A percentile compares a stretch with the other conserved stretches of the same genome.
These are phyloP conservation scores for Sinocyclocheilus anshuiensis DNA, from an alignment of 2,113 vertebrate species.

Conservation along the genomic window DNA sequence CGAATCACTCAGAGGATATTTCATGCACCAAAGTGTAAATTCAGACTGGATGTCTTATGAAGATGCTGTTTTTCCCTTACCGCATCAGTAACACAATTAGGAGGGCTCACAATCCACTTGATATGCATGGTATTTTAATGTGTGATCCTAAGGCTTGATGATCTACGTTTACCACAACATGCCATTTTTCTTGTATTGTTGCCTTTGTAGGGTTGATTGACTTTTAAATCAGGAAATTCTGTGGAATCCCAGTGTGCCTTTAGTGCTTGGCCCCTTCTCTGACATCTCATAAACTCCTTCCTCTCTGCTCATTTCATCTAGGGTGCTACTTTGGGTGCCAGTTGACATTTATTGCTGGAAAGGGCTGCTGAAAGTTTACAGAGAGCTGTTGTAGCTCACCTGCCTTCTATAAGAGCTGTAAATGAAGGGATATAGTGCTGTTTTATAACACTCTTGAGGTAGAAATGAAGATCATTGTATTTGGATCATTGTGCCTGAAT, in stretches of 20 bases:
- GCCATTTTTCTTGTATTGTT: neutral
- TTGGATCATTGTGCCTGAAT: neutral
- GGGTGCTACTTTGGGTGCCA: neutral
- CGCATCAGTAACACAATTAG: neutral
- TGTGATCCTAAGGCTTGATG: neutral
- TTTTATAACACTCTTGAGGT: neutral
- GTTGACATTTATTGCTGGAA: constrained; percentile 19
- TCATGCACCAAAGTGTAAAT: constrained; percentile 27
- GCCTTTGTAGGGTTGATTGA: constrained; percentile 8
- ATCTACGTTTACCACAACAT: neutral
- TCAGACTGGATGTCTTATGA: neutral
- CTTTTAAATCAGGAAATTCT: constrained; percentile 31
- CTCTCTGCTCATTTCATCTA: neutral
- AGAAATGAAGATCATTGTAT: constrained; percentile 10
- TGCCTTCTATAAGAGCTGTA: neutral
- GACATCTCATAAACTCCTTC: neutral
- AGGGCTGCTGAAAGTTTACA: constrained; percentile 14
- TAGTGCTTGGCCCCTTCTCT: constrained; percentile 1
- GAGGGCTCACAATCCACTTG: too few species aligned
- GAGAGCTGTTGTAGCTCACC: neutral
- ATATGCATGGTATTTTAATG: neutral
- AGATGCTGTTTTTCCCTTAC: neutral
- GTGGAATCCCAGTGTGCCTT: constrained; percentile 29
- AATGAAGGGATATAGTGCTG: constrained; percentile 18
- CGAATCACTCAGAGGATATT: constrained; percentile 3